Percentiles rank a stretch among this genome's conserved stretches.
Conservation (phyloP, 1,140 invertebrate species). For the Dendroctonus ponderosae region DNA sequence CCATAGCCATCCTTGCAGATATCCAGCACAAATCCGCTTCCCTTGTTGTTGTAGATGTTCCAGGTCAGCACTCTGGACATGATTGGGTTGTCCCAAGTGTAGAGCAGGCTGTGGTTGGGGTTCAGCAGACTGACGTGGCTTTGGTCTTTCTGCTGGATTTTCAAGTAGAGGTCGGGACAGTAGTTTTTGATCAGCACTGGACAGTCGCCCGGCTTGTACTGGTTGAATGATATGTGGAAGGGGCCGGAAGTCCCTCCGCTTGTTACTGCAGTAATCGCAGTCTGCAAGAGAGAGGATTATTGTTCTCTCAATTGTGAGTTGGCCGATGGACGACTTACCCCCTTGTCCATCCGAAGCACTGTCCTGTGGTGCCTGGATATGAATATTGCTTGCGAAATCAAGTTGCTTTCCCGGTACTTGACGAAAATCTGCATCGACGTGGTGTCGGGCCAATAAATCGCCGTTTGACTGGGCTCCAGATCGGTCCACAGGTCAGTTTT, state of each 20-base stretch:
- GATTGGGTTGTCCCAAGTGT: constrained; percentile 84
- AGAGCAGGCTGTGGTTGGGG: constrained; percentile 74
- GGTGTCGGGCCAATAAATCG: constrained; percentile 79
- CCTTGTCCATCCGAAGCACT: constrained; percentile 79
- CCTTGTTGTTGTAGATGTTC: constrained; percentile 82
- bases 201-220: constrained; percentile 69
- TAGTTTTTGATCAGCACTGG: constrained; percentile 78
- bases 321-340: constrained; percentile 55
- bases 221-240: constrained; percentile 68
- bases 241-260: constrained; percentile 69
- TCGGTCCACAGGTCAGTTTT: constrained; percentile 82
- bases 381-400: constrained; percentile 75
- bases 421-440: constrained; percentile 78
- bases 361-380: constrained; percentile 68
- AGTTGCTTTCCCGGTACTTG: constrained; percentile 73
- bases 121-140: constrained; percentile 73
- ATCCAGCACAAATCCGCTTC: constrained; percentile 67
- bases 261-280: constrained; percentile 71
- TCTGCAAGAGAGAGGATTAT: constrained; percentile 54
- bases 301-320: constrained; percentile 32
- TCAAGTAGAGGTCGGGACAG: constrained; percentile 78
- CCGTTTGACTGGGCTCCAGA: constrained; percentile 65
- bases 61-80: constrained; percentile 70
- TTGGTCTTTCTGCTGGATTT: constrained; percentile 72
- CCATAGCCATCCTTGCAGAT: constrained; percentile 71